A percentile compares a stretch with the other conserved stretches of the same genome.
Evolutionary conservation across 2,113 vertebrate genomes (phyloP).

Genomic region (Taurulus bubalis): DNA sequence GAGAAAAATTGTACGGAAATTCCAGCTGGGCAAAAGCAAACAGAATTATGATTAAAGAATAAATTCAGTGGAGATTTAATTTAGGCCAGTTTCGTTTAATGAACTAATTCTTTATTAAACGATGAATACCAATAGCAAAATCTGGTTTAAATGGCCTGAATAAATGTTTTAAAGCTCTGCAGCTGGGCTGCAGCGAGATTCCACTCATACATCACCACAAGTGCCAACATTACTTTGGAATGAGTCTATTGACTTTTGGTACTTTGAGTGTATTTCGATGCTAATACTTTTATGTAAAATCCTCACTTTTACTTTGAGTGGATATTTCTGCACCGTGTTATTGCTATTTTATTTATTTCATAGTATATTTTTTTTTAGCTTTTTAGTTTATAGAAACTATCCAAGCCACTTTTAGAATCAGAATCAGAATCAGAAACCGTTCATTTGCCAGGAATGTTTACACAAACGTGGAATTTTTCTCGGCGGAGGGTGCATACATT

Average conservation of each 20-base stretch:
- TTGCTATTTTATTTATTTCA: neutral
- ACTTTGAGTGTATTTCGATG: neutral
- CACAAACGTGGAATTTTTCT: too few relatives aligned
- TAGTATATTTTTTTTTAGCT: too few relatives aligned
- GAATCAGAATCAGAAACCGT: too few relatives aligned
- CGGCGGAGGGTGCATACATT: too few relatives aligned
- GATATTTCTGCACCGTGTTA: neutral
- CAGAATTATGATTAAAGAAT: neutral
- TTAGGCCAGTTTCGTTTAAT: neutral
- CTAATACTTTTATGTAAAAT: neutral
- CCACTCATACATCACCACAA: neutral
- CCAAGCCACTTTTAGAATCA: neutral
- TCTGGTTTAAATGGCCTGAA: neutral
- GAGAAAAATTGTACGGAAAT: neutral
- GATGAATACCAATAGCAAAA: neutral
- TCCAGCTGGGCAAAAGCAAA: conserved; percentile 3
- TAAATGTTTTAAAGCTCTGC: neutral
- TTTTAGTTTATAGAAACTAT: neutral
- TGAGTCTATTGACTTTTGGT: neutral
- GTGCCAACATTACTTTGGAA: neutral
- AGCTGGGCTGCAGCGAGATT: neutral
- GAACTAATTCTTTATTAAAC: neutral
- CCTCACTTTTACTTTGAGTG: neutral
- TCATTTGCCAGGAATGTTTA: too few relatives aligned
- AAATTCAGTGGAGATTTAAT: neutral